Conservation (phyloP, 1,140 invertebrate genomes). For the Drosophila leontia region DNA sequence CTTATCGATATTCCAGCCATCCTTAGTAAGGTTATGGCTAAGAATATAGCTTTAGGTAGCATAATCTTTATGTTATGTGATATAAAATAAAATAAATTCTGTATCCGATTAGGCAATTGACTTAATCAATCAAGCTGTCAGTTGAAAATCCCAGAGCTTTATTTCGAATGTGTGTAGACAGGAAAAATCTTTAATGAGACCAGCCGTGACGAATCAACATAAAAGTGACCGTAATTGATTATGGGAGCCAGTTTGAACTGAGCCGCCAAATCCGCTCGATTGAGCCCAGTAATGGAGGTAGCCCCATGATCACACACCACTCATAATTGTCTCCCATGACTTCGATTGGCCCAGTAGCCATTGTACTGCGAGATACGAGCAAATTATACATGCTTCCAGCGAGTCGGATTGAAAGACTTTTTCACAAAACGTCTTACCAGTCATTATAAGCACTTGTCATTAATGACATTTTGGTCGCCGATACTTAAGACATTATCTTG, state of each 20-base stretch:
- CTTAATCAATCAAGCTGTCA: conserved; percentile 5
- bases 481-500: conserved; percentile 73
- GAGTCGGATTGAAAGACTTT: conserved; percentile 34
- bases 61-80: not conserved
- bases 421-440: conserved; percentile 61
- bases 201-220: conserved; percentile 38
- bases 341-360: conserved; percentile 39
- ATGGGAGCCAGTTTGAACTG: conserved; percentile 39
- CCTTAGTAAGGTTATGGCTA: not conserved
- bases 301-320: conserved; percentile 42
- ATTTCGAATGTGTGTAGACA: conserved; percentile 20
- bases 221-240: conserved; percentile 55
- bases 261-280: conserved; percentile 32
- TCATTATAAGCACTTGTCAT: conserved; percentile 81
- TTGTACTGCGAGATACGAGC: conserved; percentile 31
- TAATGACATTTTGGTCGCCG: conserved; percentile 77
- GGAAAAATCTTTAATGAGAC: conserved; percentile 24
- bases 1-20: not conserved
- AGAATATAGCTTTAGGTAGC: not conserved
- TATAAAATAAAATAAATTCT: too few relatives aligned
- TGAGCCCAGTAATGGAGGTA: conserved; percentile 20
- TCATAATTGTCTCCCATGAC: conserved; percentile 54
- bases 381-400: conserved; percentile 67
- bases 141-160: not conserved
- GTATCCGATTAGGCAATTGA: not conserved